phyloP scores from a whole-genome alignment of 2,888 invertebrate genomes.

The Phyllotreta cruciferae region DNA sequence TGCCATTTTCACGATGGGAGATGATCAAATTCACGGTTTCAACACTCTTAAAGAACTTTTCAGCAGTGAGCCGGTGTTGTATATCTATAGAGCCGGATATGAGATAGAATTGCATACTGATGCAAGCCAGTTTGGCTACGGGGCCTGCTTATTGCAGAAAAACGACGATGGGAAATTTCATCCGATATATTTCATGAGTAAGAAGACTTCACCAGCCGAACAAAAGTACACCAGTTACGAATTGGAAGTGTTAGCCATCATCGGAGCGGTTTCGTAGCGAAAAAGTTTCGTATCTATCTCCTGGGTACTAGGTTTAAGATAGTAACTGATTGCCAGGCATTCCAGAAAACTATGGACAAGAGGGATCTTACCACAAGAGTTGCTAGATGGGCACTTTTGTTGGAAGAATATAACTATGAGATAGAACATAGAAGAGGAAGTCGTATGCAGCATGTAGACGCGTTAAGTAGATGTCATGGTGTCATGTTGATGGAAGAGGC shows the following conservation, averaged over 20 bases:
- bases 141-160: conserved; percentile 47
- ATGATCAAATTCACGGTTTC: conserved; percentile 20
- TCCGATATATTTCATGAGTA: conserved; percentile 44
- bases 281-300: conserved; percentile 51
- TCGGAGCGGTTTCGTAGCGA: conserved; percentile 50
- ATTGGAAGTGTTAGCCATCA: conserved; percentile 52
- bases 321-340: conserved; percentile 51
- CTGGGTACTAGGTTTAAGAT: conserved; percentile 48
- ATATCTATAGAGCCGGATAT: conserved; percentile 26
- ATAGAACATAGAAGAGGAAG: conserved; percentile 43
- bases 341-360: conserved; percentile 50
- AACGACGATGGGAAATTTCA: conserved; percentile 43
- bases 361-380: conserved; percentile 43
- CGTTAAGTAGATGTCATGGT: conserved; percentile 39
- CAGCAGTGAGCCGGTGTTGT: conserved; percentile 32
- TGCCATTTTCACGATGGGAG: conserved; percentile 32
- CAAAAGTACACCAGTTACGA: conserved; percentile 50
- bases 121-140: conserved; percentile 42
- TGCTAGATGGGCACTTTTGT: conserved; percentile 48
- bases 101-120: no score
- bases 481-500: conserved; percentile 26
- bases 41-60: conserved; percentile 35
- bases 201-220: conserved; percentile 46
- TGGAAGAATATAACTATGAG: conserved; percentile 47
- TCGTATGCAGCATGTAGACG: conserved; percentile 46